Evolutionary conservation across 2,113 vertebrate species (phyloP), one percentile per base, ranked within the genome.

Genomic region (Ardeotis arabs): DNA sequence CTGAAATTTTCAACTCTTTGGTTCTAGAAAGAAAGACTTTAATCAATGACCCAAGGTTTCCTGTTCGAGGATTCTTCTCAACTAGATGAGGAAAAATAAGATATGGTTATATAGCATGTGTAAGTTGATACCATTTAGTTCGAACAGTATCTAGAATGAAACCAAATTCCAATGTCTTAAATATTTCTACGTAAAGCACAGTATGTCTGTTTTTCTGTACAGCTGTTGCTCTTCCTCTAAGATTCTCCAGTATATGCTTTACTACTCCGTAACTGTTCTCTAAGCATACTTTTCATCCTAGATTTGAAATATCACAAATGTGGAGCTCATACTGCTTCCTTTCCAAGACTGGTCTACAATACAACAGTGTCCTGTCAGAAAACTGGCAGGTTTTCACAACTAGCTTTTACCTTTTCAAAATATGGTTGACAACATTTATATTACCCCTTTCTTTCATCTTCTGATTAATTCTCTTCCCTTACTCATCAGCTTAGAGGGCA

Each of bases 1-100:
- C 99, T 7, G 99, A 99, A 94, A 99, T 99, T 97, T 99, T 99
- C 96, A 99, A 97, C 93, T 99, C 99, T 98, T 99, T 99, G 97
- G 99, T 99, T 99, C 99, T 98, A 85, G 98, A 98, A 92, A 99
- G 98, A 97, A 99, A 99, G 96, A 99, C 98, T 97, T 98, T 99
- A 90, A 99, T 98, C 87, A 99, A 96, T 0, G 99, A 98, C 10
- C 98, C 98, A 69, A 99, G 99, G 97, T 99, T 99, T 94, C 99
- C 99, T 7, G 99, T 99, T 91, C 99, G 99, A 85, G 99, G 99
- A 98, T 99, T 99, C 98, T 99, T 99, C 98, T 99, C 98, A 98
- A 99, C 99, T 99, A 95, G 44, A 95, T 64, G 39, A 97, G 69
- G 77, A 96, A 94, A 94, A 50, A 77, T 1, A 56, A 85, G 70